Percentiles rank a stretch among this genome's conserved stretches.
phyloP scores from a whole-genome alignment of 2,113 vertebrate genomes.

The Myiozetetes cayanensis region DNA sequence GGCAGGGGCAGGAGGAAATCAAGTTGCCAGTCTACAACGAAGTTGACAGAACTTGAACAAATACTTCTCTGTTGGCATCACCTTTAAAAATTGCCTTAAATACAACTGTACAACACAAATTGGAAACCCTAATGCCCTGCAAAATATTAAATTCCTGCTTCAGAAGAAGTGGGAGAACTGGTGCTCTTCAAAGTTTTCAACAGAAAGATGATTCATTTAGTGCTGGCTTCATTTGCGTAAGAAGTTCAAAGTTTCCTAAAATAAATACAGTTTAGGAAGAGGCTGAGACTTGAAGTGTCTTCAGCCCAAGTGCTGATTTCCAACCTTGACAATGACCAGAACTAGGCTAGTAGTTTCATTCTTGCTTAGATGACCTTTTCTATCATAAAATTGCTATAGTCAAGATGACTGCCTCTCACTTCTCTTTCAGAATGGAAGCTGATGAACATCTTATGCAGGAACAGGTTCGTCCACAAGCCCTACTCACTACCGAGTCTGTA shows the following conservation, averaged over 20 bases:
- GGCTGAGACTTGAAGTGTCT: not conserved
- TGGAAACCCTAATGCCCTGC: not conserved
- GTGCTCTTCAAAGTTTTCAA: not conserved
- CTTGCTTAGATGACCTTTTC: not conserved
- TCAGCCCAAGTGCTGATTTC: not conserved
- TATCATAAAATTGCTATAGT: rapidly evolving
- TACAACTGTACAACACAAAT: not conserved
- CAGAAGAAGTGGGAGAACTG: not conserved
- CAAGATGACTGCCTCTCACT: not conserved
- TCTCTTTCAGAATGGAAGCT: not conserved
- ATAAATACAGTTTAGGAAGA: not conserved
- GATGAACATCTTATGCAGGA: not conserved
- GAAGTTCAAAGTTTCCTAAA: not conserved
- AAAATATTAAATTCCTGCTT: not conserved
- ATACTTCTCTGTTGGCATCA: not conserved
- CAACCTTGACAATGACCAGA: not conserved
- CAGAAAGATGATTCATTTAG: not conserved
- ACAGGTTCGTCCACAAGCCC: not conserved
- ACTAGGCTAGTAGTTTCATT: not conserved
- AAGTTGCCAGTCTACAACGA: not conserved
- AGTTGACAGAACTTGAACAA: not conserved
- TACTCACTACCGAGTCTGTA: not conserved
- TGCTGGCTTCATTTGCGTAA: not conserved
- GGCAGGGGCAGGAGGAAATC: not conserved
- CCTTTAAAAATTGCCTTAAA: not conserved